Conservation (phyloP, 2,113 vertebrate genomes). For the Notarius lentiginosus region DNA sequence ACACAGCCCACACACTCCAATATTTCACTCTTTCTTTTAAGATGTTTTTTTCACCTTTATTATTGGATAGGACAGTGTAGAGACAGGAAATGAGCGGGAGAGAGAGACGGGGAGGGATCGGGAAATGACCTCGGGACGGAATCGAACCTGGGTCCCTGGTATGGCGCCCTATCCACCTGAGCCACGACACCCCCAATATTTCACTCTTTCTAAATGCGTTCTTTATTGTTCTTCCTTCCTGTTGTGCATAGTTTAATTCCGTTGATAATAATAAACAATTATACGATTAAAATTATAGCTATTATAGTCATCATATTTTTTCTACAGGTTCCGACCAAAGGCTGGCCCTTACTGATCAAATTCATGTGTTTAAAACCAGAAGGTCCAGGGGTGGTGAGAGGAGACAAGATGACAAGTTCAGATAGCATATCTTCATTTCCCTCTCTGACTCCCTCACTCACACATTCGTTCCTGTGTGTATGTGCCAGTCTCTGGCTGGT, state of each 20-base stretch:
- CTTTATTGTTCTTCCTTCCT: background rate
- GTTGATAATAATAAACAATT: background rate
- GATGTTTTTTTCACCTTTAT: no score
- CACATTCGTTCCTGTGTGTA: background rate
- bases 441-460: background rate
- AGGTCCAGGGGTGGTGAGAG: slow-evolving; percentile 18
- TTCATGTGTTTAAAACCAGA: slow-evolving; percentile 18
- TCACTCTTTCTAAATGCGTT: background rate
- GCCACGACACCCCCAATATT: no score
- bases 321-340: background rate
- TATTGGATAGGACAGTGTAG: no score
- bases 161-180: no score
- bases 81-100: no score
- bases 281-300: background rate
- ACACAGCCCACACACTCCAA: background rate
- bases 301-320: background rate
- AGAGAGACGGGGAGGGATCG: no score
- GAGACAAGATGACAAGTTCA: slow-evolving; percentile 56
- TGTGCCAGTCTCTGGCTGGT: slow-evolving; percentile 20
- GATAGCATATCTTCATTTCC: slow-evolving; percentile 48
- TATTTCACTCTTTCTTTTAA: background rate
- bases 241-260: background rate
- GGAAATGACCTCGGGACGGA: no score
- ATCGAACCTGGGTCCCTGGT: no score
- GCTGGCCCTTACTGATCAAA: background rate